These are phyloP conservation scores for Condylura cristata DNA, from an alignment of 2,113 vertebrate species.

Conservation along the genomic window DNA sequence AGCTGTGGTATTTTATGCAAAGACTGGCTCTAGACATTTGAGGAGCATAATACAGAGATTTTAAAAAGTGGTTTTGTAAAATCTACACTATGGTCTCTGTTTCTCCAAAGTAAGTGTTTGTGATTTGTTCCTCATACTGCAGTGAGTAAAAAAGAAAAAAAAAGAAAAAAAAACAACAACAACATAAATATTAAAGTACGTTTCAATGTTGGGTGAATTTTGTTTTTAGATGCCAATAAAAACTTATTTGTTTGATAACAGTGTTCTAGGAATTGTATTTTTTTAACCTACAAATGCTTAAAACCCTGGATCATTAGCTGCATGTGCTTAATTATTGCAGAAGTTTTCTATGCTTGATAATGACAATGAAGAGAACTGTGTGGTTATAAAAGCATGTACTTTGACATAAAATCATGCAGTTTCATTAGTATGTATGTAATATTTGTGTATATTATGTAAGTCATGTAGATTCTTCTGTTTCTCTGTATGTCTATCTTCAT, in stretches of 20 bases:
- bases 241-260: conserved; percentile 98
- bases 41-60: conserved; percentile 90
- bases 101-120: conserved; percentile 97
- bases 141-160: conserved; percentile 89
- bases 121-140: conserved; percentile 96
- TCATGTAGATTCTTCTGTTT: conserved; percentile 82
- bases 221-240: conserved; percentile 99
- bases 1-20: conserved; percentile 90
- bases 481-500: conserved; percentile 81
- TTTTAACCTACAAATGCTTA: conserved; percentile 88
- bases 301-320: conserved; percentile 81
- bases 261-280: conserved; percentile 99
- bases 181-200: conserved; percentile 85
- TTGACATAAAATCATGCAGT: conserved; percentile 82
- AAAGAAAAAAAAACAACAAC: conserved; percentile 71
- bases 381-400: conserved; percentile 80
- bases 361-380: conserved; percentile 83
- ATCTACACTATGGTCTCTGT: conserved; percentile 93
- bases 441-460: conserved; percentile 82
- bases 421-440: conserved; percentile 81
- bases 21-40: conserved; percentile 84
- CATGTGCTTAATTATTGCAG: conserved; percentile 83
- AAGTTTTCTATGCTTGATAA: conserved; percentile 84
- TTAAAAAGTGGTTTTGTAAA: conserved; percentile 89
- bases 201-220: conserved; percentile 97